Evolutionary conservation across 1,140 invertebrate species (phyloP), one percentile per base, ranked within the genome.

Genomic region (Melipona quadrifasciata): DNA sequence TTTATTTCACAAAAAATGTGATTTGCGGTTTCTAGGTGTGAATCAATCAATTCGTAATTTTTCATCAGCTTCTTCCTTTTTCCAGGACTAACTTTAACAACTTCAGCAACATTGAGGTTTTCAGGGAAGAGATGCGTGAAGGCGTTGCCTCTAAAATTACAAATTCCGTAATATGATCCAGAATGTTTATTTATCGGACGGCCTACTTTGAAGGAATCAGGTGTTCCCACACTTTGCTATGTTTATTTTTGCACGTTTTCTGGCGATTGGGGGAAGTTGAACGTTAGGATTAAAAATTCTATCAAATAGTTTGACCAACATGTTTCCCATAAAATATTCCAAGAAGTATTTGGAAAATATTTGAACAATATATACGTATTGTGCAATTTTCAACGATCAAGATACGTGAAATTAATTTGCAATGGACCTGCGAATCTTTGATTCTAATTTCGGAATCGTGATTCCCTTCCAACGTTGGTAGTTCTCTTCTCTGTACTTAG

Each of bases 141-240:
- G 24, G 31, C 31, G 55, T 24, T 73, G 21, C 16, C 21, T 61
- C 57, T 27, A 57, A 34, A 17, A 76, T 82, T 68, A 67, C 51
- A n/a, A 77, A 34, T 83, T 77, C 64, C n/a, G 61, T 53, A 57
- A 55, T 51, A 34, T 16, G 80, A 75, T 39, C 34, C 19, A 19
- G n/a, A n/a, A 67, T 57, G 82, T 71, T 83, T 83, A 79, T 83
- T 83, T 78, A 71, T 71, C 68, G 55, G 31, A 39, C 27, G 82
- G 55, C 82, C 65, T 79, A 82, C 51, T 82, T 82, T 24, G 51
- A 51, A 67, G 14, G 39, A 58, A 31, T 70, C 55, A 47, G 14
- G 1, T 53, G 81, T 27, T 83, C 19, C n/a, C n/a, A 57, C 53
- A 47, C 21, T 78, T 19, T 61, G 65, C n/a, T 17, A 17, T 58